These are phyloP conservation scores for Thamnophis elegans DNA, from an alignment of 2,797 vertebrate genomes.

Conservation along the genomic window DNA sequence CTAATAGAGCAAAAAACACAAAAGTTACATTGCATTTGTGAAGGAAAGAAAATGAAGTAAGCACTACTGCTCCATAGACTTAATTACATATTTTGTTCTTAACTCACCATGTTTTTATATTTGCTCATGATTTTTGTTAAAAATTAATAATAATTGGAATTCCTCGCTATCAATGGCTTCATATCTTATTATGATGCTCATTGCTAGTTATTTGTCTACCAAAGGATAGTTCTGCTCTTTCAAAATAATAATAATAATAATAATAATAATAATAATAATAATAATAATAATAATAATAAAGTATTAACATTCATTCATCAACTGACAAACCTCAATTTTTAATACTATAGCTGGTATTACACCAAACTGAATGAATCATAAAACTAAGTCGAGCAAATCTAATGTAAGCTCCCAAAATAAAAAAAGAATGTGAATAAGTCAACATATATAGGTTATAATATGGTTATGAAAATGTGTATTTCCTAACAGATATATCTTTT, in stretches of 20 bases:
- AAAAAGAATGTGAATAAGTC: constrained; percentile 7
- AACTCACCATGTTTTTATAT: not conserved
- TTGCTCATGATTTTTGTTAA: not conserved
- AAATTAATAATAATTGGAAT: not conserved
- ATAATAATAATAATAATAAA: not conserved
- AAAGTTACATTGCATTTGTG: not conserved
- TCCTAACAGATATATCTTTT: constrained; percentile 3
- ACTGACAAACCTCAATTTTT: not conserved
- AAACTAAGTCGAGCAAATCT: not conserved
- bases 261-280: constrained; percentile 7
- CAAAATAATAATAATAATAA: constrained; percentile 7
- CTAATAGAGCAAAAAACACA: constrained; percentile 64
- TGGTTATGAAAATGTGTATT: not conserved
- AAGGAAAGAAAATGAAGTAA: not conserved
- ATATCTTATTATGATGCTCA: not conserved
- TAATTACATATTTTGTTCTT: not conserved
- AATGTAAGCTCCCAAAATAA: not conserved
- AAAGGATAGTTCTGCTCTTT: constrained; percentile 28
- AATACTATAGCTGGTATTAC: not conserved
- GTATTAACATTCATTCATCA: not conserved
- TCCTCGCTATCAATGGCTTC: constrained; percentile 3
- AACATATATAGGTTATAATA: not conserved
- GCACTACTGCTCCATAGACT: not conserved
- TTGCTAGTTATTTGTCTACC: constrained; percentile 11
- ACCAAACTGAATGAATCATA: not conserved